phyloP scores from a whole-genome alignment of 2,113 vertebrate species.

The Cynocephalus volans region DNA sequence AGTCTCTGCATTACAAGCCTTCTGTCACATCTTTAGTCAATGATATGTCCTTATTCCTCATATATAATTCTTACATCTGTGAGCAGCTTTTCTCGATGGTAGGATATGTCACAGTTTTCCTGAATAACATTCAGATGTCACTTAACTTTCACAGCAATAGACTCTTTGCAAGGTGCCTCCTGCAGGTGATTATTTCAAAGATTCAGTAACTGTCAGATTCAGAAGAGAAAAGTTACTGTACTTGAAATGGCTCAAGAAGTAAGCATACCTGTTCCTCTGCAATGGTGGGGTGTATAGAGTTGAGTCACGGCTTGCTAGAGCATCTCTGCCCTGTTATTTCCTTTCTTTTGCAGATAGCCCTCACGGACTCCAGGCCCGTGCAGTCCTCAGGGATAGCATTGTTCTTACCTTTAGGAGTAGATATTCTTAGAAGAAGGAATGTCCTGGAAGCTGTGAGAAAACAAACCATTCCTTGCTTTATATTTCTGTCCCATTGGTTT shows the following conservation, averaged over 20 bases:
- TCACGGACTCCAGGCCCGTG: neutral
- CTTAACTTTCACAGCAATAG: neutral
- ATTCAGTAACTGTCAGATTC: neutral
- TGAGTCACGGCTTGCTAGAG: neutral
- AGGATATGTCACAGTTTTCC: neutral
- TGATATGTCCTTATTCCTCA: neutral
- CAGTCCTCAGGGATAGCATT: neutral
- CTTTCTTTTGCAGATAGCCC: neutral
- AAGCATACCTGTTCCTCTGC: neutral
- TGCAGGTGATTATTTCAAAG: neutral
- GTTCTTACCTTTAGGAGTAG: neutral
- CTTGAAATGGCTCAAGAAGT: neutral
- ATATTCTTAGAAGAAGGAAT: neutral
- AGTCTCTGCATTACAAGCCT: neutral
- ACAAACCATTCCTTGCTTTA: neutral
- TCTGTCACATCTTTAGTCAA: neutral
- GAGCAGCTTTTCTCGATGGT: conserved; percentile 27
- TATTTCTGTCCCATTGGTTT: neutral
- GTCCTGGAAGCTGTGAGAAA: neutral
- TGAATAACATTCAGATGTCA: neutral
- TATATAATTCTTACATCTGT: neutral
- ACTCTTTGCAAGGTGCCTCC: neutral
- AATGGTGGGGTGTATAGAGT: neutral
- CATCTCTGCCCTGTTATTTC: neutral
- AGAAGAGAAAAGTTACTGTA: neutral